Conservation (phyloP, 2,113 vertebrate genomes). For the Nematolebias whitei region DNA sequence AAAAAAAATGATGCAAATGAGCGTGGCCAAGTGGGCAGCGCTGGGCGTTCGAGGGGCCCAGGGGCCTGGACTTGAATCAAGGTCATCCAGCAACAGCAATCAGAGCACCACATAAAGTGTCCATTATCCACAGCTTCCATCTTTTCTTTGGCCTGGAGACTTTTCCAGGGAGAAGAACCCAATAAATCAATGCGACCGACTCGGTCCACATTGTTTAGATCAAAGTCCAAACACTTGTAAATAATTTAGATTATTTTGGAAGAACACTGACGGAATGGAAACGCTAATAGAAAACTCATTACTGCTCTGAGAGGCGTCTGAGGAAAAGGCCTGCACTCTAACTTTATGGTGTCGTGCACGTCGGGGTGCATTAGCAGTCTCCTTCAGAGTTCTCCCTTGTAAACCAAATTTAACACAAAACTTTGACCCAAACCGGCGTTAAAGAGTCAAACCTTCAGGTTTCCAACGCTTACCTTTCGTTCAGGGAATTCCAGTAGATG, state of each 20-base stretch:
- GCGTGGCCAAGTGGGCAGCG: slow-evolving; percentile 14
- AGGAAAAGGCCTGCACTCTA: slow-evolving; percentile 2
- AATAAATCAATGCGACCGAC: slow-evolving; percentile 20
- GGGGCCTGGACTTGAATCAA: slow-evolving; percentile 51
- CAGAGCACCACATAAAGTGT: slow-evolving; percentile 38
- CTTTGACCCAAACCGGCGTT: background rate
- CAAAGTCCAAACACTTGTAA: background rate
- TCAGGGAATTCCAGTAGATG: slow-evolving; percentile 85
- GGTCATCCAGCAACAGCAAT: slow-evolving; percentile 61
- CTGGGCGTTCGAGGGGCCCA: slow-evolving; percentile 39
- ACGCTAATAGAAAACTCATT: background rate
- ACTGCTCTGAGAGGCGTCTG: background rate
- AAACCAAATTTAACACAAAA: no score
- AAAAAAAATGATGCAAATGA: slow-evolving; percentile 54
- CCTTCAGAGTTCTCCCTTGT: background rate
- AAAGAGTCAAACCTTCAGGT: background rate
- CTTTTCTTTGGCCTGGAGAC: background rate
- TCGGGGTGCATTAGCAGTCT: background rate
- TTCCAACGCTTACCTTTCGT: slow-evolving; percentile 79
- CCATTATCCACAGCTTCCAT: slow-evolving; percentile 21
- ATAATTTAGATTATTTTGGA: background rate
- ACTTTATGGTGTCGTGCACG: slow-evolving; percentile 26
- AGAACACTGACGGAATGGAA: background rate
- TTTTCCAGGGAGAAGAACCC: background rate
- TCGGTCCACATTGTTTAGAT: slow-evolving; percentile 15